Percentiles rank a stretch among this genome's conserved stretches.
Evolutionary conservation across 2,888 invertebrate genomes (phyloP).

Genomic region (Acanthosoma haemorrhoidale): DNA sequence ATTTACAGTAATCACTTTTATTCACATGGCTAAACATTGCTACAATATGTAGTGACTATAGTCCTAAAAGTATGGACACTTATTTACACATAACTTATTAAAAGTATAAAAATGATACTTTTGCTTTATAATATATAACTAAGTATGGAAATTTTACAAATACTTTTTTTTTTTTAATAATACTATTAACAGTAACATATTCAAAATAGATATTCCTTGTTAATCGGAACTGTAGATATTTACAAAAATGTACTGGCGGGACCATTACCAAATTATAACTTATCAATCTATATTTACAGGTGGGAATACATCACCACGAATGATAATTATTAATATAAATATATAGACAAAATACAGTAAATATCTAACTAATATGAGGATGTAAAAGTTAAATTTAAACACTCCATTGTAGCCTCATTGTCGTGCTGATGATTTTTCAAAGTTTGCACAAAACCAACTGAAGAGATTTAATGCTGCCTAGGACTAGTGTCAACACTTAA

Average conservation of each 20-base stretch:
- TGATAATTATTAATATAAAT: too few species aligned
- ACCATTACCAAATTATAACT: neutral
- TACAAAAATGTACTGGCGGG: slow-evolving; percentile 14
- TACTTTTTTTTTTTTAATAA: slow-evolving; percentile 27
- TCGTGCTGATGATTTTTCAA: too few species aligned
- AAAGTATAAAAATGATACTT: slow-evolving; percentile 32
- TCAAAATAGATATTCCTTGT: slow-evolving; percentile 27
- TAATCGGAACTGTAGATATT: slow-evolving; percentile 15
- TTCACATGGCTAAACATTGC: slow-evolving; percentile 31
- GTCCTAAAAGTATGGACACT: slow-evolving; percentile 24
- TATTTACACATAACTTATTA: slow-evolving; percentile 27
- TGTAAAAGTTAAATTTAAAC: too few species aligned
- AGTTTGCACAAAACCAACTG: too few species aligned
- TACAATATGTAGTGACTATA: slow-evolving; percentile 19
- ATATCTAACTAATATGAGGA: too few species aligned
- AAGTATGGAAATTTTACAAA: slow-evolving; percentile 21
- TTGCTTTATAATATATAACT: slow-evolving; percentile 5
- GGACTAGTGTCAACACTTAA: too few species aligned
- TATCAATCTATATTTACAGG: slow-evolving; percentile 2
- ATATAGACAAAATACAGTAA: too few species aligned
- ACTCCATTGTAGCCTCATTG: too few species aligned
- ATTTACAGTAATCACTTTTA: slow-evolving; percentile 24
- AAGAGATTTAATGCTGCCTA: too few species aligned
- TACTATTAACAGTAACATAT: slow-evolving; percentile 27
- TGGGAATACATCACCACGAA: too few species aligned